These are phyloP conservation scores for Rhopalosiphum nymphaeae DNA, from an alignment of 2,888 invertebrate genomes.

Conservation along the genomic window DNA sequence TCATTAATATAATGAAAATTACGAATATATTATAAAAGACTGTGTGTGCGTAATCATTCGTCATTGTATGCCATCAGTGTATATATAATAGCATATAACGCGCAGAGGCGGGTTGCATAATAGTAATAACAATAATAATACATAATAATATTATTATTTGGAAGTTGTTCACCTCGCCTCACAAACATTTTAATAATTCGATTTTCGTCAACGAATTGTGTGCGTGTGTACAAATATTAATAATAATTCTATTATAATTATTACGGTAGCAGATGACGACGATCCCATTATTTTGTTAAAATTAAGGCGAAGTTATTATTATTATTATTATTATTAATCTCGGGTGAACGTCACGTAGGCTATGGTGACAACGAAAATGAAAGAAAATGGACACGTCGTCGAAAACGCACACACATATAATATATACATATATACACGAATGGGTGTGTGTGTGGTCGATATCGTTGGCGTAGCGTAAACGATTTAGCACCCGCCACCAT, in stretches of 20 bases:
- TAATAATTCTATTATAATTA: constrained; percentile 48
- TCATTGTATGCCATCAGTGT: constrained; percentile 36
- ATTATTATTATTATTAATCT: constrained; percentile 21
- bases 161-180: constrained; percentile 18
- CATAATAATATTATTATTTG: constrained; percentile 29
- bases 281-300: constrained; percentile 48
- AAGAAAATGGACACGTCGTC: constrained; percentile 30
- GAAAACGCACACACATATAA: background rate
- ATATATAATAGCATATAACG: background rate
- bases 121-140: constrained; percentile 27
- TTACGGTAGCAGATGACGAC: background rate
- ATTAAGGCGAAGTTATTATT: constrained; percentile 38
- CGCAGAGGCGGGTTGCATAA: background rate
- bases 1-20: constrained; percentile 51
- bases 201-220: constrained; percentile 32
- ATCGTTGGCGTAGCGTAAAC: constrained; percentile 42
- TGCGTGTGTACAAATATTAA: constrained; percentile 34
- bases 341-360: background rate
- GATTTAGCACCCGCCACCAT: constrained; percentile 30
- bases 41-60: constrained; percentile 46
- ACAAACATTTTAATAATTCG: constrained; percentile 57
- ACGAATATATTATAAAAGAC: constrained; percentile 42
- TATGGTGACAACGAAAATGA: background rate
- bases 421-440: background rate
- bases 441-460: constrained; percentile 14